These are phyloP conservation scores for Setophaga petechia DNA, from an alignment of 2,113 vertebrate genomes.

Conservation along the genomic window DNA sequence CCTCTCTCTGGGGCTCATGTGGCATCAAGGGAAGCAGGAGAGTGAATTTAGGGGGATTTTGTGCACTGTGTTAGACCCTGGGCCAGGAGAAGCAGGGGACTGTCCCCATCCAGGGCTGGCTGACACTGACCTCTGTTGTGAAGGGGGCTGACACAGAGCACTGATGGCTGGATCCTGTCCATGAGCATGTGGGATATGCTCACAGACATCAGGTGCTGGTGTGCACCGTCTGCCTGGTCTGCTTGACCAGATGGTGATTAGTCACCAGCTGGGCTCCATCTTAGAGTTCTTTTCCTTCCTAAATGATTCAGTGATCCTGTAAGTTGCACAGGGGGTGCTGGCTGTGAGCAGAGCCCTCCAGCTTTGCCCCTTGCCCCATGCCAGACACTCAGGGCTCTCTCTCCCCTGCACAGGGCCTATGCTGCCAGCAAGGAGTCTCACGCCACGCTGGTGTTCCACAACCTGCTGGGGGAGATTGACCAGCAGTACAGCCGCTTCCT, in stretches of 20 bases:
- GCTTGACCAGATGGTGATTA: background rate
- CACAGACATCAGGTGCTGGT: background rate
- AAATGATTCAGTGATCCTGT: background rate
- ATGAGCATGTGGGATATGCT: accelerated
- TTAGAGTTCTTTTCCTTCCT: background rate
- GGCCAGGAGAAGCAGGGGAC: background rate
- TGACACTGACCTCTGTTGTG: background rate
- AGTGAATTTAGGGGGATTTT: background rate
- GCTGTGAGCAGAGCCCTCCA: background rate
- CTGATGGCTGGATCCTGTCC: background rate
- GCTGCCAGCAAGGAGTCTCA: conserved; percentile 97
- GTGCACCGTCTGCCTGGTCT: background rate
- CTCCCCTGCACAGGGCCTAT: conserved; percentile 80
- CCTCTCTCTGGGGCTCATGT: background rate
- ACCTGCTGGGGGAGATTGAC: conserved; percentile 97
- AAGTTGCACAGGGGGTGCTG: accelerated
- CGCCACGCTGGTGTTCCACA: conserved; percentile 96
- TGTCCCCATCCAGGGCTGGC: background rate
- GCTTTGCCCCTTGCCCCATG: background rate
- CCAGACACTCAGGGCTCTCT: background rate
- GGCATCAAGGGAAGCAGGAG: accelerated
- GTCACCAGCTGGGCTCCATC: background rate
- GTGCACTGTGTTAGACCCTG: background rate
- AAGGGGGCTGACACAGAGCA: background rate
- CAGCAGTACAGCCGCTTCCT: conserved; percentile 99